Percentiles rank a stretch among this genome's conserved stretches.
These are phyloP conservation scores for Leptinotarsa tumamoca DNA, from an alignment of 2,888 invertebrate genomes.

Conservation along the genomic window DNA sequence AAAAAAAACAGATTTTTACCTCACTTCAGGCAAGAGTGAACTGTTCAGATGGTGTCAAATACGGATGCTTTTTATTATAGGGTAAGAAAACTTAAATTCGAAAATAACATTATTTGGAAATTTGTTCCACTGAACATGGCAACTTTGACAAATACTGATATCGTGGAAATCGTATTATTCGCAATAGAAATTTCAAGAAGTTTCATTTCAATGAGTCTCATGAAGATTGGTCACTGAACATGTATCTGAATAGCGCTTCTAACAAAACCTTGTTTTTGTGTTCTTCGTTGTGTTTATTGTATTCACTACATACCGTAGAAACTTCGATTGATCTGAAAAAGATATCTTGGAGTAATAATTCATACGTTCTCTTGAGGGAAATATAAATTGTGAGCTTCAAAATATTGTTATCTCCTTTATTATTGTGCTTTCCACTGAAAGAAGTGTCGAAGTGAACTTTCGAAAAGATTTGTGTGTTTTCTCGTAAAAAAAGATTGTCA, in stretches of 20 bases:
- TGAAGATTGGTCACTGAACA: not conserved
- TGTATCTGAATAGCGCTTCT: not conserved
- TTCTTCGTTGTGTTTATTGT: not conserved
- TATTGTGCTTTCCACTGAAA: slow-evolving; percentile 11
- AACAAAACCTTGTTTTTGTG: not conserved
- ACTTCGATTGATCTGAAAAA: not conserved
- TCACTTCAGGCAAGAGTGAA: too few relatives aligned
- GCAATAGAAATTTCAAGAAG: too few relatives aligned
- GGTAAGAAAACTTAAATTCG: too few relatives aligned
- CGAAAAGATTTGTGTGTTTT: slow-evolving; percentile 9
- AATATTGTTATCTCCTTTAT: slow-evolving; percentile 10
- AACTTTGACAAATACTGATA: too few relatives aligned
- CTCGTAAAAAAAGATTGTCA: slow-evolving; percentile 11
- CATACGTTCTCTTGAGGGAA: not conserved
- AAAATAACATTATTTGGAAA: too few relatives aligned
- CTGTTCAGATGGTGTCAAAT: too few relatives aligned
- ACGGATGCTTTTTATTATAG: too few relatives aligned
- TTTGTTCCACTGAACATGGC: too few relatives aligned
- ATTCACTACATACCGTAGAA: not conserved
- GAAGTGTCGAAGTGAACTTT: slow-evolving; percentile 4
- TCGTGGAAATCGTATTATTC: too few relatives aligned
- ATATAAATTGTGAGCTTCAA: slow-evolving; percentile 12
- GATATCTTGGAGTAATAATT: not conserved
- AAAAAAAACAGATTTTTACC: too few relatives aligned
- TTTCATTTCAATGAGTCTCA: too few relatives aligned